These are phyloP conservation scores for Euwallacea fornicatus DNA, from an alignment of 1,140 invertebrate genomes.

Conservation along the genomic window DNA sequence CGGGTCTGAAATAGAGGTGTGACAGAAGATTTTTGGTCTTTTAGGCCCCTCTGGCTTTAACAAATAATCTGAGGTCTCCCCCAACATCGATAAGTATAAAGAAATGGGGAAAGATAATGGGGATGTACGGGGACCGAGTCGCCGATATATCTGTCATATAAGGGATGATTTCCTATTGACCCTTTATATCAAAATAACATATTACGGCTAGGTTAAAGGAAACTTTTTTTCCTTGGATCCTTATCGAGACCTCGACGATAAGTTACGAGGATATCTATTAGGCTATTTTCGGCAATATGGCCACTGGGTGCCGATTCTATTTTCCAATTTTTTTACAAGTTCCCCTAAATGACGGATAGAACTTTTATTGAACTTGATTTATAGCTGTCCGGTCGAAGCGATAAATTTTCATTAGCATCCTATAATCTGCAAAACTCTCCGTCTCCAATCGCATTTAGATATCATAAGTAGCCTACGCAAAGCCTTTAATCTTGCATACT, in stretches of 20 bases:
- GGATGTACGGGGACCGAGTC: slow-evolving; percentile 24
- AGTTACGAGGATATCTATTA: slow-evolving; percentile 30
- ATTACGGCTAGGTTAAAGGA: slow-evolving; percentile 24
- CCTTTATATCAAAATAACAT: slow-evolving; percentile 38
- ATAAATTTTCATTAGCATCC: too few species aligned
- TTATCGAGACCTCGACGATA: slow-evolving; percentile 19
- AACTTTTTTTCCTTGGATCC: slow-evolving; percentile 18
- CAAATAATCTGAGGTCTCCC: slow-evolving; percentile 36
- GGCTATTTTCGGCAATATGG: slow-evolving; percentile 32
- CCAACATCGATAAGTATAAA: slow-evolving; percentile 37
- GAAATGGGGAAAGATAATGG: slow-evolving; percentile 37
- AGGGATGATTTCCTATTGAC: slow-evolving; percentile 37
- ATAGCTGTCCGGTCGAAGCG: too few species aligned
- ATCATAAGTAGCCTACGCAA: background rate
- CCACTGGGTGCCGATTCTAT: slow-evolving; percentile 3
- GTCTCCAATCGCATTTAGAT: background rate
- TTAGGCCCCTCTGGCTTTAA: slow-evolving; percentile 17
- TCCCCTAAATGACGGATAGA: slow-evolving; percentile 18
- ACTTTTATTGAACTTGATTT: slow-evolving; percentile 14
- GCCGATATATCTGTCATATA: slow-evolving; percentile 38
- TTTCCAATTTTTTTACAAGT: slow-evolving; percentile 11
- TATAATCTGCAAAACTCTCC: too few species aligned
- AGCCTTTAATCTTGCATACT: slow-evolving; percentile 1
- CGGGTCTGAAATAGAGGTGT: too few species aligned
- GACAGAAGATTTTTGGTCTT: background rate